Base-by-base conservation (phyloP, 2,888 invertebrate species). In the Drosophila algonquin region DNA sequence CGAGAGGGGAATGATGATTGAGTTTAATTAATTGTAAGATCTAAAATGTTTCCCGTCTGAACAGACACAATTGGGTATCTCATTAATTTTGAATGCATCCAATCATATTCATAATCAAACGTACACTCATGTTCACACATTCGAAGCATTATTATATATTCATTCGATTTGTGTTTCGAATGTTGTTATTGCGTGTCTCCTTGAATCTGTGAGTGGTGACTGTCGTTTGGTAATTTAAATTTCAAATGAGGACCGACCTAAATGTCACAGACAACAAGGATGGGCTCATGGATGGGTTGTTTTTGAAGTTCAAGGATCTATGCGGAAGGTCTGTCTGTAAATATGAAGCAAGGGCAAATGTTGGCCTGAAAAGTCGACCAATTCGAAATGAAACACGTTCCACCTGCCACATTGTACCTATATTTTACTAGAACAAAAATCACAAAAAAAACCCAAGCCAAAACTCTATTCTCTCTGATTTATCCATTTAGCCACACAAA, bases 1-100 rank as follows among this genome's bases (percentile, higher is more conserved):
- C 7, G n/a, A 14, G 40, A 40, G 14, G n/a, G 14, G n/a, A 40
- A n/a, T 32, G 14, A n/a, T 9, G 21, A 35, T 24, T 12, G 12
- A 24, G 9, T 32, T 53, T 54, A 73, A 64, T 73, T 73, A 71
- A 50, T 57, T 63, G 44, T 7, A 21, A 21, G 21, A 21, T 21
- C 21, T 21, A 21, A 21, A 21, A 21, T 21, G 21, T 48, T 27
- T 5, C 40, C 40, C 47, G 45, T 44, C 51, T 21, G 21, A n/a
- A 12, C 10, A 18, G 40, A 44, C 44, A 45, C 44, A 69, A 60
- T 46, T n/a, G 46, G 9, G 9, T 46, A 12, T 64, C n/a, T 12
- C 30, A 73, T 64, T 64, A 54, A 65, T 64, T 5, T 46, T n/a
- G 9, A 57, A 47, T 57, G 47, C 57, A 46, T 6, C 40, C 46